A percentile compares a stretch with the other conserved stretches of the same genome.
These are phyloP conservation scores for Calyptommatus sinebrachiatus DNA, from an alignment of 2,113 vertebrate species.

Conservation along the genomic window DNA sequence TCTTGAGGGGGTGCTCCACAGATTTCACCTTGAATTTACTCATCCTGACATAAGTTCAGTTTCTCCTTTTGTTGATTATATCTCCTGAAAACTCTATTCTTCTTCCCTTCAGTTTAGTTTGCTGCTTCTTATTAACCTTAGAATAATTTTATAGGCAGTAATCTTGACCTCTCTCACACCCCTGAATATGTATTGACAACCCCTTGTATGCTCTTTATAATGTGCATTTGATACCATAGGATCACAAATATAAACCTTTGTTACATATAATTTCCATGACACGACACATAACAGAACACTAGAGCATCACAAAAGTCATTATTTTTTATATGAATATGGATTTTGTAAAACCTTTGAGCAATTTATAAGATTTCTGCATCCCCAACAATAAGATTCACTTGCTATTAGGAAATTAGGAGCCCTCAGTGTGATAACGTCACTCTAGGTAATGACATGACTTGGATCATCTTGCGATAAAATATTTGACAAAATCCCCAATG, in stretches of 20 bases:
- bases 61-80: slow-evolving; percentile 19
- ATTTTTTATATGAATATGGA: background rate
- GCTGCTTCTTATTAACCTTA: slow-evolving; percentile 1
- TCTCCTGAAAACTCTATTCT: background rate
- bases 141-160: slow-evolving; percentile 1
- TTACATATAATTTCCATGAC: background rate
- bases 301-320: background rate
- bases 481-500: background rate
- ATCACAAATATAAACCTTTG: background rate
- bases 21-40: background rate
- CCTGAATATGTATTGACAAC: slow-evolving; percentile 9
- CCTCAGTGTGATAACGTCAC: background rate
- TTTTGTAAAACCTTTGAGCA: too few relatives aligned
- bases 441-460: background rate
- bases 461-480: background rate
- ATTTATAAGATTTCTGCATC: background rate
- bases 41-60: background rate
- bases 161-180: background rate
- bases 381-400: background rate
- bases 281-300: background rate
- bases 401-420: background rate
- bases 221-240: background rate
- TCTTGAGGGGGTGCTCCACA: background rate
- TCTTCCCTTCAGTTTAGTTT: slow-evolving; percentile 7
- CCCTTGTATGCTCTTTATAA: background rate